A percentile compares a stretch with the other conserved stretches of the same genome.
Evolutionary conservation across 2,888 invertebrate species (phyloP).

Genomic region (Melanchra persicariae): DNA sequence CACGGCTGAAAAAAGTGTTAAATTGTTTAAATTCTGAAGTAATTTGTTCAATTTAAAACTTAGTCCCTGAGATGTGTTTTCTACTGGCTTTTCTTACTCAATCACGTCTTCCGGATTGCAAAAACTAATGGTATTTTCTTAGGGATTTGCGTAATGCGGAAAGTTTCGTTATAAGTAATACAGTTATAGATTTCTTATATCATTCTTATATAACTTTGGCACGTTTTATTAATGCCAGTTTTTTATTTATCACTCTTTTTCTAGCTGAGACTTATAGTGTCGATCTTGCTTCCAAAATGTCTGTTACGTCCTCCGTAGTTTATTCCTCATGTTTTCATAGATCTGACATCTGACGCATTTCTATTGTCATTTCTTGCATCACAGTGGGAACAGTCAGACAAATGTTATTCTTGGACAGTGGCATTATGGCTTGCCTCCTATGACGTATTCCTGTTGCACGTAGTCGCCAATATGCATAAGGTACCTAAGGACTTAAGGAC

Average conservation of each 20-base stretch:
- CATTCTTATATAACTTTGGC: conserved; percentile 30
- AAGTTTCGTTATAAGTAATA: conserved; percentile 28
- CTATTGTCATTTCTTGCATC: neutral
- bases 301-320: neutral
- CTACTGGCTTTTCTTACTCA: conserved; percentile 23
- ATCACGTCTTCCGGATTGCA: conserved; percentile 36
- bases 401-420: neutral
- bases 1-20: conserved; percentile 42
- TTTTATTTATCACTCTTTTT: neutral
- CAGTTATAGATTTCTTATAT: conserved; percentile 33
- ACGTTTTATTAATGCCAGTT: neutral
- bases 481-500: neutral
- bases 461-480: neutral
- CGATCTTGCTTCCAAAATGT: conserved; percentile 1
- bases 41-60: conserved; percentile 35
- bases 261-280: neutral
- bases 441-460: neutral
- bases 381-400: neutral
- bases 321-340: neutral
- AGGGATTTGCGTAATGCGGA: conserved; percentile 44
- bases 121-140: conserved; percentile 37
- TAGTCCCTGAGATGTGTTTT: conserved; percentile 23
- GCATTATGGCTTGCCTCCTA: neutral
- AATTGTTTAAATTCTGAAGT: conserved; percentile 16
- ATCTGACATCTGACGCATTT: neutral